These are phyloP conservation scores for Malachius bipustulatus DNA, from an alignment of 2,888 invertebrate species.

Conservation along the genomic window DNA sequence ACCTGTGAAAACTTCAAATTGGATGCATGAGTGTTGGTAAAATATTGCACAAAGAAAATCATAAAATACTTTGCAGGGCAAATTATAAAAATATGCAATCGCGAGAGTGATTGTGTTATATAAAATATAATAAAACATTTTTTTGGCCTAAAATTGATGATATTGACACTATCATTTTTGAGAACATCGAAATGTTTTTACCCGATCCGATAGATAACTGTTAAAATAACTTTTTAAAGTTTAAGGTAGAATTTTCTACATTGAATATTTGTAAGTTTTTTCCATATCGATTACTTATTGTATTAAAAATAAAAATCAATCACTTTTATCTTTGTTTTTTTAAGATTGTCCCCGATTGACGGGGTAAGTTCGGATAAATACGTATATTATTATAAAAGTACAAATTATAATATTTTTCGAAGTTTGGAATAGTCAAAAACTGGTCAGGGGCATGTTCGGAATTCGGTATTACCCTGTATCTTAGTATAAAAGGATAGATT, in stretches of 20 bases:
- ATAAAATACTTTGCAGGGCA: slow-evolving; percentile 8
- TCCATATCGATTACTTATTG: no score
- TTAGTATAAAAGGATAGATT: no score
- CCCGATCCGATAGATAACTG: neutral
- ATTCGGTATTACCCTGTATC: no score
- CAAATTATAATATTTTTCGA: no score
- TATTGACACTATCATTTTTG: slow-evolving; percentile 11
- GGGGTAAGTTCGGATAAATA: neutral
- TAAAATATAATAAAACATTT: slow-evolving; percentile 12
- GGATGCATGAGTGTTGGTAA: slow-evolving; percentile 12
- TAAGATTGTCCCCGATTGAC: neutral
- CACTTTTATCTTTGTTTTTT: neutral
- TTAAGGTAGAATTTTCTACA: slow-evolving; percentile 8
- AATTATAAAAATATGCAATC: slow-evolving; percentile 10
- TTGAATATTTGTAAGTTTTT: slow-evolving; percentile 8
- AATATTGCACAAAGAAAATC: slow-evolving; percentile 8
- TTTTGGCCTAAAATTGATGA: slow-evolving; percentile 10
- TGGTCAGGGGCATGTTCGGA: no score
- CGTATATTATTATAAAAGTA: neutral
- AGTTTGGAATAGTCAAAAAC: no score
- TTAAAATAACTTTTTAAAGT: slow-evolving; percentile 1
- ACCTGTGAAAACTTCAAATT: slow-evolving; percentile 11
- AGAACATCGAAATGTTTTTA: slow-evolving; percentile 7
- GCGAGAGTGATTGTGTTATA: slow-evolving; percentile 11
- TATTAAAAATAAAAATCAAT: no score